Evolutionary conservation across 2,797 vertebrate genomes (phyloP).

Genomic region (Trachurus trachurus): DNA sequence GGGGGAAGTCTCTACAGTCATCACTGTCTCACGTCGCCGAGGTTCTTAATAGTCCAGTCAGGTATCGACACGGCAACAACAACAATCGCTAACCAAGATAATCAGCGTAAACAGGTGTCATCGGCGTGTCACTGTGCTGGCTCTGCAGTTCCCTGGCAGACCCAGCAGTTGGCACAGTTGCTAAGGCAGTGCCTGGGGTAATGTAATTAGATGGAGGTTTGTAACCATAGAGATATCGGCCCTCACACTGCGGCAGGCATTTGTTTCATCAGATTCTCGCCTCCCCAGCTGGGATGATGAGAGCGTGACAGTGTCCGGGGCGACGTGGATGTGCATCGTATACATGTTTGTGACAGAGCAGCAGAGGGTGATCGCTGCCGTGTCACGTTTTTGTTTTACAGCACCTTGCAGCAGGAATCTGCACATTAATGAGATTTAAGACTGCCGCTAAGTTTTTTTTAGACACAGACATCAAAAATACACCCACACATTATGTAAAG

Average conservation of each 20-base stretch:
- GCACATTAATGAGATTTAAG: constrained; percentile 5
- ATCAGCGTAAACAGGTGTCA: constrained; percentile 66
- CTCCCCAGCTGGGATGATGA: constrained; percentile 49
- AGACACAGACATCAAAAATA: not conserved
- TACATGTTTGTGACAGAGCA: constrained; percentile 20
- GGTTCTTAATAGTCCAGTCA: constrained; percentile 49
- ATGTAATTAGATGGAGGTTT: constrained; percentile 72
- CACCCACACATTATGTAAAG: not conserved
- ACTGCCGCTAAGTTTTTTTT: not conserved
- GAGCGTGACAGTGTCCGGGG: constrained; percentile 17
- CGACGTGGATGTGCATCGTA: not conserved
- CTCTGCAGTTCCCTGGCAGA: constrained; percentile 65
- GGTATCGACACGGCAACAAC: constrained; percentile 46
- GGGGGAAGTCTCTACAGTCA: not conserved
- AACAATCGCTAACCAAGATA: constrained; percentile 26
- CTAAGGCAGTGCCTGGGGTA: constrained; percentile 75
- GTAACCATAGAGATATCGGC: constrained; percentile 83
- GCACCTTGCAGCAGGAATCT: constrained; percentile 14
- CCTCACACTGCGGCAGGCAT: constrained; percentile 57
- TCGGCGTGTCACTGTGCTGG: constrained; percentile 47
- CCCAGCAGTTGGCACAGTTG: constrained; percentile 76
- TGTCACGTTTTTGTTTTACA: constrained; percentile 7
- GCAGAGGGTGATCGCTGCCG: constrained; percentile 3
- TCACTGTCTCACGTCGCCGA: not conserved
- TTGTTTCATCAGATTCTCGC: constrained; percentile 45